Percentiles rank a stretch among this genome's conserved stretches.
Conservation (phyloP, 2,113 vertebrate genomes). For the Peromyscus polionotus region DNA sequence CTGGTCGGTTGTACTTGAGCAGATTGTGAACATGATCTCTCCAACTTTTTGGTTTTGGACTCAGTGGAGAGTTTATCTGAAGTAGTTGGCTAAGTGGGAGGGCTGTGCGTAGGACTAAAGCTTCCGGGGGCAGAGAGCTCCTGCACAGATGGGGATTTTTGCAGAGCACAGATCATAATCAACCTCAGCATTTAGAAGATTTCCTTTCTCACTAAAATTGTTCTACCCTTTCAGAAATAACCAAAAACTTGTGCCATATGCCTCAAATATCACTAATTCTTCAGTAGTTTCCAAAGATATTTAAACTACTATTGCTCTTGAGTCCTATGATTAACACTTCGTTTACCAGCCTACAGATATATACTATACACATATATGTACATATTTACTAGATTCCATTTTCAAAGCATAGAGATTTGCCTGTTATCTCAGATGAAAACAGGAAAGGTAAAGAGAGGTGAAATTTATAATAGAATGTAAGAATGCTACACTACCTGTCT, state of each 20-base stretch:
- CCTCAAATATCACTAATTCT: slow-evolving; percentile 73
- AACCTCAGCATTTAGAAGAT: slow-evolving; percentile 44
- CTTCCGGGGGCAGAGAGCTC: slow-evolving; percentile 67
- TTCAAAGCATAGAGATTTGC: slow-evolving; percentile 42
- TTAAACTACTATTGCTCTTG: slow-evolving; percentile 50
- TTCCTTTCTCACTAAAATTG: slow-evolving; percentile 67
- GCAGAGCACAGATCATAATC: slow-evolving; percentile 41
- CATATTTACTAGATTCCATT: slow-evolving; percentile 16
- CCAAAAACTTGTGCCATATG: slow-evolving; percentile 76
- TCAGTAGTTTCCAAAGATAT: slow-evolving; percentile 57
- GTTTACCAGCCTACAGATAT: not conserved
- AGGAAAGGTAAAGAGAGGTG: not conserved
- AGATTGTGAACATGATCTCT: slow-evolving; percentile 68
- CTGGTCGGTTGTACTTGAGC: slow-evolving; percentile 55
- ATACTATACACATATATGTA: too few relatives aligned
- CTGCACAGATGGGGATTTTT: slow-evolving; percentile 74
- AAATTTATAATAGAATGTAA: not conserved
- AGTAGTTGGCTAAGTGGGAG: slow-evolving; percentile 60
- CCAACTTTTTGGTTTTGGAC: slow-evolving; percentile 60
- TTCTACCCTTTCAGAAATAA: slow-evolving; percentile 77
- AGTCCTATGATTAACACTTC: slow-evolving; percentile 60
- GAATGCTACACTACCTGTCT: not conserved
- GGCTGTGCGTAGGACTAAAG: not conserved
- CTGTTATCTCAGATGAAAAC: slow-evolving; percentile 26
- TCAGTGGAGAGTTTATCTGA: slow-evolving; percentile 66